These are phyloP conservation scores for Neopelma chrysocephalum DNA, from an alignment of 2,797 vertebrate species.

Conservation along the genomic window DNA sequence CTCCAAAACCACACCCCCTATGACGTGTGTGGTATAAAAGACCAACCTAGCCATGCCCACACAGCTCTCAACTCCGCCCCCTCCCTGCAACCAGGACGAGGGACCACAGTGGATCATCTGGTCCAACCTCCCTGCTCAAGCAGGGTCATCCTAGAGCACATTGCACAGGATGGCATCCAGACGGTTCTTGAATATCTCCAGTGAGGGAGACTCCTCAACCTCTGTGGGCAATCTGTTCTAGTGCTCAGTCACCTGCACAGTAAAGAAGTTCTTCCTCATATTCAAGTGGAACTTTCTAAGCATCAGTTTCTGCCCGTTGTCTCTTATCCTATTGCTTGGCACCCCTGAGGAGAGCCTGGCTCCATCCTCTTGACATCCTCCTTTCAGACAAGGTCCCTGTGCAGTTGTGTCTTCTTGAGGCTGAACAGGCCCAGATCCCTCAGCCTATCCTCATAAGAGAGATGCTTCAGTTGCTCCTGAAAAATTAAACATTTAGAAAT, in stretches of 20 bases:
- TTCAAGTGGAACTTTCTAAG: background rate
- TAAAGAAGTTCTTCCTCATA: background rate
- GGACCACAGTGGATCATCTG: background rate
- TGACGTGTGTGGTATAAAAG: background rate
- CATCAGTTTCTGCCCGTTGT: background rate
- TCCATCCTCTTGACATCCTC: background rate
- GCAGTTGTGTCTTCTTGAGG: background rate
- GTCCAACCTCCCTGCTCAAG: background rate
- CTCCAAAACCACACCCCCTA: too few species aligned
- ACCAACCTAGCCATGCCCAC: background rate
- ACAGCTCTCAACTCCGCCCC: background rate
- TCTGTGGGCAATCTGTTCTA: background rate
- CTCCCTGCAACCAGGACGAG: accelerated
- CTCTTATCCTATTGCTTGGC: background rate
- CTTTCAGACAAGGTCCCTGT: background rate
- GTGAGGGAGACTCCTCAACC: background rate
- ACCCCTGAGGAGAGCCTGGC: background rate
- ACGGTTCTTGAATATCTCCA: background rate
- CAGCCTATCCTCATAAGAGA: background rate
- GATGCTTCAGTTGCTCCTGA: background rate
- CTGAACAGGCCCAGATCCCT: background rate
- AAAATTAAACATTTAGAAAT: background rate
- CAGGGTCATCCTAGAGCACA: background rate
- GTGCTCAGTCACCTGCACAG: accelerated
- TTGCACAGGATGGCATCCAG: background rate